Conservation (phyloP, 2,797 vertebrate genomes). For the Staurois parvus region DNA sequence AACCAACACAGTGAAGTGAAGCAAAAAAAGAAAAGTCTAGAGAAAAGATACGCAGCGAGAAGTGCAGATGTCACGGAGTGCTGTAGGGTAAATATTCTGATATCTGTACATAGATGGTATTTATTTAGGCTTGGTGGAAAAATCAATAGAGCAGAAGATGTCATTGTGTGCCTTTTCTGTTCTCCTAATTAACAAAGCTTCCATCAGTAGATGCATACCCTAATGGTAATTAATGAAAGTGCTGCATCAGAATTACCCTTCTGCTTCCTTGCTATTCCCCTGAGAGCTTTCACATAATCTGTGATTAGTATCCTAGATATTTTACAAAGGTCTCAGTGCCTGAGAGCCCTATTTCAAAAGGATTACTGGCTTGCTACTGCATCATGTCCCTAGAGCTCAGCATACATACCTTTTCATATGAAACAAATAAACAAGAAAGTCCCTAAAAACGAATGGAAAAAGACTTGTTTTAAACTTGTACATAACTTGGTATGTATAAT, state of each 20-base stretch:
- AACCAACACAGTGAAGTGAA: neutral
- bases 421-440: neutral
- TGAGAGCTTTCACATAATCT: constrained; percentile 12
- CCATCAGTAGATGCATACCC: neutral
- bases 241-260: neutral
- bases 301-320: neutral
- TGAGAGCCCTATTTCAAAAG: neutral
- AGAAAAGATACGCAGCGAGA: neutral
- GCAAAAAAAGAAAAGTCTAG: constrained; percentile 6
- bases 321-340: neutral
- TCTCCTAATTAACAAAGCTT: constrained; percentile 23
- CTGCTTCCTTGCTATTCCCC: constrained; percentile 7
- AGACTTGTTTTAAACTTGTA: neutral
- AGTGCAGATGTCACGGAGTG: constrained; percentile 26
- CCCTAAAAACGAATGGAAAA: neutral
- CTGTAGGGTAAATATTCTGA: constrained; percentile 10
- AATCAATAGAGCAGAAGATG: constrained; percentile 28
- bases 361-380: neutral
- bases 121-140: constrained; percentile 24
- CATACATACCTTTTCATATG: neutral
- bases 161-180: neutral
- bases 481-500: neutral
- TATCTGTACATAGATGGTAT: constrained; percentile 28
- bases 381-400: neutral
- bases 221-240: constrained; percentile 8